Evolutionary conservation across 2,113 vertebrate genomes (phyloP).

Genomic region (Solea solea): DNA sequence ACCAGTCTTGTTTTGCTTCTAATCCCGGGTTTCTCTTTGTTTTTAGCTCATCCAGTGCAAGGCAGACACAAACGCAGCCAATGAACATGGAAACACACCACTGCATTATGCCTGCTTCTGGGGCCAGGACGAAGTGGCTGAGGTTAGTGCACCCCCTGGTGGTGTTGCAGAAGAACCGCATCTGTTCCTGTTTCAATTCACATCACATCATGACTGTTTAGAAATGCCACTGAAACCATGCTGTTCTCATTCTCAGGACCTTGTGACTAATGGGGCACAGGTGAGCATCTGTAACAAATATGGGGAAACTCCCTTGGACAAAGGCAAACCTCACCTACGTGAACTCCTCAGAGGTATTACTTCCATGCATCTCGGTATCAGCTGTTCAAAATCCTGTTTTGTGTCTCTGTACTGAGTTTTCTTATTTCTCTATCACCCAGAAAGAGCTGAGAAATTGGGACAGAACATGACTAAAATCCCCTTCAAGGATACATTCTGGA

Average conservation of each 20-base stretch:
- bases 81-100: conserved; percentile 95
- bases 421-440: conserved; percentile 66
- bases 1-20: conserved; percentile 23
- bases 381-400: background rate
- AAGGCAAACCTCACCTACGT: conserved; percentile 90
- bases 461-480: conserved; percentile 93
- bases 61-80: conserved; percentile 93
- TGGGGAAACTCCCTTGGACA: conserved; percentile 93
- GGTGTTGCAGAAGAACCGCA: background rate
- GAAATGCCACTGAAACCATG: background rate
- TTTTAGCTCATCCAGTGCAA: conserved; percentile 95
- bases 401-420: background rate
- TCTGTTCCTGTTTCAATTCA: background rate
- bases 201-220: too few relatives aligned
- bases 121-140: conserved; percentile 93
- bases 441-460: conserved; percentile 94
- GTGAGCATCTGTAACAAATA: conserved; percentile 97
- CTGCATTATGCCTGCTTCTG: conserved; percentile 99
- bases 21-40: conserved; percentile 50
- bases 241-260: conserved; percentile 81
- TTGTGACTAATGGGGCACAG: conserved; percentile 88
- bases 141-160: conserved; percentile 84
- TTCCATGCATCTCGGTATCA: background rate
- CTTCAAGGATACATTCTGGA: conserved; percentile 98
- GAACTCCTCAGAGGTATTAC: conserved; percentile 87